Conservation (phyloP, 2,888 invertebrate species). For the Melinaea marsaeus region DNA sequence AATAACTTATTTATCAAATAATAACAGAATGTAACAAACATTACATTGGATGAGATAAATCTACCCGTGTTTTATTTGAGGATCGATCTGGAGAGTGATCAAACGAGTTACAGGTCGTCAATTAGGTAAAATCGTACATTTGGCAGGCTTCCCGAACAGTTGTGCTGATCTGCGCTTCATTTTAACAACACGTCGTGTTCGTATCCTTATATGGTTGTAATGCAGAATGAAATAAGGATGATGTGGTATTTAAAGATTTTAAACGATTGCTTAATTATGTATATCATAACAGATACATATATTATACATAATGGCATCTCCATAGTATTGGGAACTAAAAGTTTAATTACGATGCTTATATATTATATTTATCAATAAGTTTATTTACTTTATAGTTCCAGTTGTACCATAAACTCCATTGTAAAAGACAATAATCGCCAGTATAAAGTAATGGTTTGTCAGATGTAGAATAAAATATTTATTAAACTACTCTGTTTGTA, state of each 20-base stretch:
- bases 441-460: constrained; percentile 20
- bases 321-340: too few species aligned
- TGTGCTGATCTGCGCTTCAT: constrained; percentile 48
- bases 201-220: constrained; percentile 52
- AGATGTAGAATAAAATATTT: neutral
- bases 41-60: constrained; percentile 17
- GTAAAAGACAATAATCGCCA: constrained; percentile 15
- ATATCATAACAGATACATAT: too few species aligned
- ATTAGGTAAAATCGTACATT: constrained; percentile 69
- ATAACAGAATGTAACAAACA: constrained; percentile 21
- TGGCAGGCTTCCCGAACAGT: constrained; percentile 69
- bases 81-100: constrained; percentile 57
- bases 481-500: neutral
- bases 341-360: too few species aligned
- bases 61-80: constrained; percentile 44
- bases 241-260: neutral
- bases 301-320: too few species aligned
- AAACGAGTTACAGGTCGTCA: constrained; percentile 65
- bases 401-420: too few species aligned
- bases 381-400: too few species aligned
- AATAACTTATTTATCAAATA: constrained; percentile 26
- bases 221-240: constrained; percentile 7
- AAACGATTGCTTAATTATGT: too few species aligned
- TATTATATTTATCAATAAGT: too few species aligned
- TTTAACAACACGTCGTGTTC: constrained; percentile 48